Evolutionary conservation across 2,113 vertebrate species (phyloP).

Genomic region (Leucoraja erinaceus): DNA sequence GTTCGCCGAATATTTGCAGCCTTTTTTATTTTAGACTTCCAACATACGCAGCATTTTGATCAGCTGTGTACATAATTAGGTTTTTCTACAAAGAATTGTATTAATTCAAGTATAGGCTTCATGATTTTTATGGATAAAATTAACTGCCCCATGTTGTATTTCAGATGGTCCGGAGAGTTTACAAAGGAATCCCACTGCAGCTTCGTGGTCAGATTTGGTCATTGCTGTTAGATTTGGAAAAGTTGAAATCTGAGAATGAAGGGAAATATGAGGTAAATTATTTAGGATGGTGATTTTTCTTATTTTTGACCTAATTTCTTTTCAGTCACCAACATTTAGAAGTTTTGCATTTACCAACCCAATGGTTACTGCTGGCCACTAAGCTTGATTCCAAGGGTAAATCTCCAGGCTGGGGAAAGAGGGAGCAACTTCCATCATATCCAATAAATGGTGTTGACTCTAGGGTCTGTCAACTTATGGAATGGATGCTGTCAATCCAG

Average conservation of each 20-base stretch:
- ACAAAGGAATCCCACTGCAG: constrained; percentile 84
- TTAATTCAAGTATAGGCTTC: background rate
- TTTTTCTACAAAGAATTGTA: background rate
- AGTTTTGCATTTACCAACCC: too few species aligned
- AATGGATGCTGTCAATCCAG: too few species aligned
- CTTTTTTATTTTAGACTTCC: too few species aligned
- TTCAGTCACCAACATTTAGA: background rate
- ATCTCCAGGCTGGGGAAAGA: too few species aligned
- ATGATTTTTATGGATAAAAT: background rate
- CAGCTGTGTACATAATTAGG: background rate
- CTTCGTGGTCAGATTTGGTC: constrained; percentile 84
- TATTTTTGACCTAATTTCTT: background rate
- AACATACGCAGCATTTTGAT: too few species aligned
- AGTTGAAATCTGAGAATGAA: constrained; percentile 66
- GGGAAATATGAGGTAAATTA: constrained; percentile 75
- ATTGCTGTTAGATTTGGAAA: constrained; percentile 71
- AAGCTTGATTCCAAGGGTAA: too few species aligned
- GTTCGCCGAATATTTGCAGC: too few species aligned
- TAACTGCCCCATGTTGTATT: constrained; percentile 24
- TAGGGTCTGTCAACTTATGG: too few species aligned
- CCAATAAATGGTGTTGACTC: too few species aligned
- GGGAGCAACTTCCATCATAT: too few species aligned
- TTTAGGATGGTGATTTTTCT: constrained; percentile 13
- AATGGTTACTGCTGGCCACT: too few species aligned
- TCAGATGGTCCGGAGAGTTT: constrained; percentile 79